Evolutionary conservation across 2,888 invertebrate genomes (phyloP).

Genomic region (Ctenicera cuprea): DNA sequence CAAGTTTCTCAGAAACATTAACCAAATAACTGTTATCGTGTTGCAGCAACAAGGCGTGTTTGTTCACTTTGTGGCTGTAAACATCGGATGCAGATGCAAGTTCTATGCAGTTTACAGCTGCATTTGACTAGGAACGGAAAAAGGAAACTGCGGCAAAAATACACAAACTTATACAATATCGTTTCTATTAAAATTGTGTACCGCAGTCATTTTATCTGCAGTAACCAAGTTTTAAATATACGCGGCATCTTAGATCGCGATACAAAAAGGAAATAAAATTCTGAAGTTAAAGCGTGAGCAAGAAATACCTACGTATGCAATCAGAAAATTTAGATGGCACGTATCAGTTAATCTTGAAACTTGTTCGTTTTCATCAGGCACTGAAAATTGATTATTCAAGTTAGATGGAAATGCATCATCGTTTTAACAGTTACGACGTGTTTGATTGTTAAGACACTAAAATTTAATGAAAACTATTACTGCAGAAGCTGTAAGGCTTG

Average conservation of each 20-base stretch:
- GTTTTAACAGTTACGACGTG: not conserved
- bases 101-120: constrained; percentile 9
- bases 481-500: not conserved
- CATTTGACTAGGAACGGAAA: constrained; percentile 36
- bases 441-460: constrained; percentile 11
- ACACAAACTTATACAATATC: constrained; percentile 4
- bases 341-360: not conserved
- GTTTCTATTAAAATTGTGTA: constrained; percentile 18
- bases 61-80: constrained; percentile 2
- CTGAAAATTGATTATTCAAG: not conserved
- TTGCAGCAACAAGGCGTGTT: not conserved
- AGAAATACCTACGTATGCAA: not conserved
- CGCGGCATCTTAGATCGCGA: not conserved
- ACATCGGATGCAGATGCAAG: constrained; percentile 24
- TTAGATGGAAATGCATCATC: not conserved
- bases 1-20: too few relatives aligned
- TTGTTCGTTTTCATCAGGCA: not conserved
- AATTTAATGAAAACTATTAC: constrained; percentile 19
- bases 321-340: not conserved
- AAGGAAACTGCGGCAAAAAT: constrained; percentile 36
- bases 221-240: constrained; percentile 13
- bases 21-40: not conserved
- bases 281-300: not conserved
- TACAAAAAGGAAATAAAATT: constrained; percentile 19
- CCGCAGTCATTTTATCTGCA: constrained; percentile 9